phyloP scores from a whole-genome alignment of 2,797 vertebrate species.

The Acanthornis magna region DNA sequence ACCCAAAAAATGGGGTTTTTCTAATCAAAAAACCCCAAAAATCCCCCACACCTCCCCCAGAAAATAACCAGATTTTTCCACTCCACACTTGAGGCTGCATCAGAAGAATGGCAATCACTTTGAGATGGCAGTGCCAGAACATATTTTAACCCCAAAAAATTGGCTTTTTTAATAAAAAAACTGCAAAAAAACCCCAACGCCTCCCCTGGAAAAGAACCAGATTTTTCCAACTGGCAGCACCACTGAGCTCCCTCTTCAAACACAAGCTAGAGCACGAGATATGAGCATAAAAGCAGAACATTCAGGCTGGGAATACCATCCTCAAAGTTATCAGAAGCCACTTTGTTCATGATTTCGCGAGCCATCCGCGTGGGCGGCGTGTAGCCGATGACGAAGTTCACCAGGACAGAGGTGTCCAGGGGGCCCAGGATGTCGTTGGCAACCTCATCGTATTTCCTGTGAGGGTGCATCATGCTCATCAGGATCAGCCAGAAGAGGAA shows the following conservation, averaged over 20 bases:
- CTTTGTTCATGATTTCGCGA: slow-evolving; percentile 87
- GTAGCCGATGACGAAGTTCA: slow-evolving; percentile 82
- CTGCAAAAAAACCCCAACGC: no score
- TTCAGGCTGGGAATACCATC: slow-evolving; percentile 62
- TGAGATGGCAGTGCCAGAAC: no score
- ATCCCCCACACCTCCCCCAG: no score
- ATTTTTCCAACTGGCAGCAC: not conserved
- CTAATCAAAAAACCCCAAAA: not conserved
- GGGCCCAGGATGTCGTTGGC: slow-evolving; percentile 62
- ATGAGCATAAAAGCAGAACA: rapidly evolving
- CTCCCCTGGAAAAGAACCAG: not conserved
- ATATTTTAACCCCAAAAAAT: not conserved
- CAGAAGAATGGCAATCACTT: no score
- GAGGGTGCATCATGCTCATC: slow-evolving; percentile 80
- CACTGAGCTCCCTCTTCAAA: not conserved
- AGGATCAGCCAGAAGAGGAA: slow-evolving; percentile 79
- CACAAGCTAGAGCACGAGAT: rapidly evolving
- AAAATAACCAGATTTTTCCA: not conserved
- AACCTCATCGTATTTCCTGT: slow-evolving; percentile 69
- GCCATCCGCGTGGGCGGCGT: slow-evolving; percentile 84
- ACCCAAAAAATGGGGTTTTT: not conserved
- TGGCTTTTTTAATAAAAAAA: not conserved
- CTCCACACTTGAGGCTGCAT: not conserved
- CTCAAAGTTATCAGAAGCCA: slow-evolving; percentile 75
- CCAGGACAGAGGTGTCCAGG: slow-evolving; percentile 62